Percentiles rank a stretch among this genome's conserved stretches.
phyloP scores from a whole-genome alignment of 1,140 invertebrate genomes.

The Drosophila asahinai region DNA sequence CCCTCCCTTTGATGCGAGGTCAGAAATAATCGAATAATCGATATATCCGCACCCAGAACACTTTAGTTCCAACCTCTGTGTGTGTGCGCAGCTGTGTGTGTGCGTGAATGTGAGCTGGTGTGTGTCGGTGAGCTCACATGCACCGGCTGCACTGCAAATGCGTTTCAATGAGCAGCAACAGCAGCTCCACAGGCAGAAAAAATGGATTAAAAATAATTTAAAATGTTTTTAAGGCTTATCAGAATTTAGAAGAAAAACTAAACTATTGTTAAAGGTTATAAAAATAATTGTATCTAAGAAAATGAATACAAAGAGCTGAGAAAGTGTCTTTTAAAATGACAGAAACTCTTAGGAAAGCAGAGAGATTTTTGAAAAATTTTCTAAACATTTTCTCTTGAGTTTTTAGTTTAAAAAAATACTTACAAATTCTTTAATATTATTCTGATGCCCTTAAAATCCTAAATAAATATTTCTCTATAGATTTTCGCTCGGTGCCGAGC shows the following conservation, averaged over 20 bases:
- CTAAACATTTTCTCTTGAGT: not conserved
- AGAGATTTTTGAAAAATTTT: not conserved
- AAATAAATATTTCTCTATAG: no score
- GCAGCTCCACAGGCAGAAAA: conserved; percentile 5
- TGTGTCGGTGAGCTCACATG: conserved; percentile 18
- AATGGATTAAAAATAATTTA: not conserved
- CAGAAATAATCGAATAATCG: conserved; percentile 50
- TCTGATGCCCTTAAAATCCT: no score
- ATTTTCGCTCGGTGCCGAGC: not conserved
- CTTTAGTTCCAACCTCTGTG: conserved; percentile 8
- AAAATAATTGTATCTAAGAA: no score
- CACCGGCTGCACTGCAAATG: conserved; percentile 56
- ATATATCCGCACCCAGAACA: conserved; percentile 28
- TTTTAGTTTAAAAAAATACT: no score
- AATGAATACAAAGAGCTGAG: no score
- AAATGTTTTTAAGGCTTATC: not conserved
- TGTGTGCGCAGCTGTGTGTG: conserved; percentile 4
- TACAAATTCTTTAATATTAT: no score
- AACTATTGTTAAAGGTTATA: no score
- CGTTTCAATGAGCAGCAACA: conserved; percentile 69
- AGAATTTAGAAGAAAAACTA: no score
- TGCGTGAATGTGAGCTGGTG: conserved; percentile 3
- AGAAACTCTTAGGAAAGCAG: no score
- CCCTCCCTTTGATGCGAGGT: conserved; percentile 29
- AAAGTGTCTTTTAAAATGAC: no score